These are phyloP conservation scores for Poeciliopsis occidentalis DNA, from an alignment of 2,113 vertebrate genomes.

Conservation along the genomic window DNA sequence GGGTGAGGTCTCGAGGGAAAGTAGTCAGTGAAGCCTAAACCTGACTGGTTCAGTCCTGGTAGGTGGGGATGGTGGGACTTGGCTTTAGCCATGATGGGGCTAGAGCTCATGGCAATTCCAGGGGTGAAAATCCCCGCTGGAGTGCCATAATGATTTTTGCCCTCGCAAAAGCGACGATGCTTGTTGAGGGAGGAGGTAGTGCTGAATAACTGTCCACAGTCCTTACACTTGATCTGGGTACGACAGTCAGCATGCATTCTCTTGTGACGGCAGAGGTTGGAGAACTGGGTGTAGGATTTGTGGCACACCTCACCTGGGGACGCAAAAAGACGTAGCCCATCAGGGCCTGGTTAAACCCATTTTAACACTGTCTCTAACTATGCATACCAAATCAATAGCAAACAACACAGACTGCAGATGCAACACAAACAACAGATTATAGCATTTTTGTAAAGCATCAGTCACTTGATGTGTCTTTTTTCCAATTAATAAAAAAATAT, in stretches of 20 bases:
- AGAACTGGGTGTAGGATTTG: slow-evolving; percentile 99
- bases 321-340: slow-evolving; percentile 76
- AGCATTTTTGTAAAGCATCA: neutral
- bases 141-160: slow-evolving; percentile 94
- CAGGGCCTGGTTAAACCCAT: slow-evolving; percentile 84
- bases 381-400: slow-evolving; percentile 70
- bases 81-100: slow-evolving; percentile 91
- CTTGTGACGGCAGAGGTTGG: slow-evolving; percentile 99
- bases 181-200: slow-evolving; percentile 99
- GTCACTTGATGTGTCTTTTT: neutral
- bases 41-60: slow-evolving; percentile 86
- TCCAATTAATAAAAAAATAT: neutral
- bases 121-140: slow-evolving; percentile 88
- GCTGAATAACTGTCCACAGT: slow-evolving; percentile 99
- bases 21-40: slow-evolving; percentile 92
- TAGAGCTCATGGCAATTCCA: slow-evolving; percentile 91
- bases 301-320: slow-evolving; percentile 99
- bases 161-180: slow-evolving; percentile 98
- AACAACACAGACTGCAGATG: slow-evolving; percentile 27
- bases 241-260: slow-evolving; percentile 99
- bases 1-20: slow-evolving; percentile 90
- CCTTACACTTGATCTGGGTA: slow-evolving; percentile 99
- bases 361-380: slow-evolving; percentile 82
- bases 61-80: slow-evolving; percentile 84
- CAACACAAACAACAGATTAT: neutral